Evolutionary conservation across 2,888 invertebrate genomes (phyloP).

Genomic region (Pollenia labialis): DNA sequence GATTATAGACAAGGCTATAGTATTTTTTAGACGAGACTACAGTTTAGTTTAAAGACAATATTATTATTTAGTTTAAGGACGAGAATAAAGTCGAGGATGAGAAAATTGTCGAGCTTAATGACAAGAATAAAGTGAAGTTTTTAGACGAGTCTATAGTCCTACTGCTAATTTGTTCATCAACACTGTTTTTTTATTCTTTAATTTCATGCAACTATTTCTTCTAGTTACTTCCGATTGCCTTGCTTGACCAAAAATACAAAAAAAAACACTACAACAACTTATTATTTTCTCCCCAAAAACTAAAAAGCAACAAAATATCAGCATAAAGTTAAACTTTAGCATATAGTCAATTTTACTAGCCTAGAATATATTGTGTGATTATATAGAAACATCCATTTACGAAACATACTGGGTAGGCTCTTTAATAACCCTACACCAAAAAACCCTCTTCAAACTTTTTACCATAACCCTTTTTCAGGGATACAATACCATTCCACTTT

Average conservation of each 20-base stretch:
- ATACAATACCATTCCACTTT: background rate
- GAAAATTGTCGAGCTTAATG: background rate
- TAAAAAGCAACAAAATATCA: slow-evolving; percentile 45
- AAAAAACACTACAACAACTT: slow-evolving; percentile 41
- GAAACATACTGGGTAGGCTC: slow-evolving; percentile 34
- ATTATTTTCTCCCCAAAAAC: slow-evolving; percentile 2
- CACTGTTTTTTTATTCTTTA: slow-evolving; percentile 53
- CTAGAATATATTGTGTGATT: slow-evolving; percentile 35
- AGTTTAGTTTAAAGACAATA: too few species aligned
- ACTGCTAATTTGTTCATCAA: slow-evolving; percentile 7
- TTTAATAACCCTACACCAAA: slow-evolving; percentile 29
- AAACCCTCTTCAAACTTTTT: slow-evolving; percentile 21
- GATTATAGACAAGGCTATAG: too few species aligned
- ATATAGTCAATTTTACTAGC: slow-evolving; percentile 43
- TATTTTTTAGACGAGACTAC: too few species aligned
- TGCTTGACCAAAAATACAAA: slow-evolving; percentile 46
- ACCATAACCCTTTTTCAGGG: slow-evolving; percentile 21
- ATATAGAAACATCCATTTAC: slow-evolving; percentile 12
- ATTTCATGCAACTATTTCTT: slow-evolving; percentile 70
- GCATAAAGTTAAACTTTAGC: slow-evolving; percentile 42
- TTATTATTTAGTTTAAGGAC: background rate
- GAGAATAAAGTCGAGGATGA: background rate
- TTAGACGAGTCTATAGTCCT: too few species aligned
- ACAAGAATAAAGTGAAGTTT: too few species aligned
- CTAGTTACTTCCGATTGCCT: slow-evolving; percentile 72